Base-by-base conservation (phyloP, 2,888 invertebrate genomes). In the Meliscaeva auricollis region DNA sequence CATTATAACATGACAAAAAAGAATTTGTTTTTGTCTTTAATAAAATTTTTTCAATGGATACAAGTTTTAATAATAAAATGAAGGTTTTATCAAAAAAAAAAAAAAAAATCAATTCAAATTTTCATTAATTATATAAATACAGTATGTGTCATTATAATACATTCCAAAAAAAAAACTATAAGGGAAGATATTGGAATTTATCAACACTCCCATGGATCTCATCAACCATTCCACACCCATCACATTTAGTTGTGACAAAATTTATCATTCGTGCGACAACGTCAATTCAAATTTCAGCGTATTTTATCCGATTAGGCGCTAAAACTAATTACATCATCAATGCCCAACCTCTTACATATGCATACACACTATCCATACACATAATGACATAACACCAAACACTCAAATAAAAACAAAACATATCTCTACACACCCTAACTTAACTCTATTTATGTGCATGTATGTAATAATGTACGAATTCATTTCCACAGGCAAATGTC, bases 271-370 rank as follows among this genome's bases (percentile, higher is more conserved):
- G 17, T 46, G 30, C n/a, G 64, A 44, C n/a, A n/a, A n/a, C 15
- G 64, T 64, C 64, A 46, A 62, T 62, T 44, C 11, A n/a, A 30
- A 44, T 62, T 20, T 5, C 0, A 62, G 17, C 2, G 3, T 15
- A 41, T 26, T 11, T 13, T 11, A 38, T 38, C 7, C 41, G n/a
- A 46, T 64, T 46, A 30, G 30, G 17, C 44, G 17, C 17, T 44
- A 32, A 17, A 30, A 30, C 64, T 46, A 64, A 64, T 64, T 46
- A 32, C 30, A 64, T 64, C 17, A 64, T 26, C 46, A 32, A 56
- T 17, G 30, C 64, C 17, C 30, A 7, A 26, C 22, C 17, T 30
- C 2, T 11, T 46, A 5, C 26, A 26, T 26, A 26, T 26, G 4
- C 26, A 26, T 26, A 26, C 2, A 26, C 26, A 26, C 4, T 3